Evolutionary conservation across 2,113 vertebrate genomes (phyloP).

Genomic region (Pitta sordida): DNA sequence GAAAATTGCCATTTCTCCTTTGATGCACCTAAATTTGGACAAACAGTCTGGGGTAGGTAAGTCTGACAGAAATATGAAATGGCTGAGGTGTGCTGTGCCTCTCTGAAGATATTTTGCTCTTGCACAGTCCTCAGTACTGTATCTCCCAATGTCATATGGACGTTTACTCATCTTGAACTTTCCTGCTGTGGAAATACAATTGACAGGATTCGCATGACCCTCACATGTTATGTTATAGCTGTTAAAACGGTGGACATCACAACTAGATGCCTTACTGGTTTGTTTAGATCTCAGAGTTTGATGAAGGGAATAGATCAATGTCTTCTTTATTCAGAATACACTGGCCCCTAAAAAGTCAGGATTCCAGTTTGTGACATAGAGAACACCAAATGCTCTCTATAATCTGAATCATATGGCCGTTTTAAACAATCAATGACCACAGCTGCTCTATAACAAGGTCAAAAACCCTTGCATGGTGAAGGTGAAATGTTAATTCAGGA

Average conservation of each 20-base stretch:
- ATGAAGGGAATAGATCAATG: not conserved
- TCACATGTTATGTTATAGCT: not conserved
- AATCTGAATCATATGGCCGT: rapidly evolving
- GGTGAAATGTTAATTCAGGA: not conserved
- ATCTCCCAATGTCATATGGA: not conserved
- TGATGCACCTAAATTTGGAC: not conserved
- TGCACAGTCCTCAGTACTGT: not conserved
- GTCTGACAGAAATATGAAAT: not conserved
- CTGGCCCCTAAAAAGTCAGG: not conserved
- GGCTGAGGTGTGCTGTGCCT: not conserved
- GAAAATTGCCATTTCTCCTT: not conserved
- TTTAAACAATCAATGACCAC: not conserved
- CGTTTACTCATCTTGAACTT: not conserved
- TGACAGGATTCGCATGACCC: not conserved
- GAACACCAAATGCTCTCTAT: not conserved
- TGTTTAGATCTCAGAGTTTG: not conserved
- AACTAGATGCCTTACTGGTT: not conserved
- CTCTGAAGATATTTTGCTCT: not conserved
- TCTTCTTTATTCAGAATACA: not conserved
- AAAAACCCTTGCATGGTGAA: not conserved
- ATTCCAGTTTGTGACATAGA: not conserved
- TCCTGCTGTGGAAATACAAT: not conserved
- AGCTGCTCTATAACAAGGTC: not conserved
- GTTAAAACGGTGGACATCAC: not conserved
- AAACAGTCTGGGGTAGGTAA: not conserved